Evolutionary conservation across 2,888 invertebrate species (phyloP).

Genomic region (Platerodrilus igneus): DNA sequence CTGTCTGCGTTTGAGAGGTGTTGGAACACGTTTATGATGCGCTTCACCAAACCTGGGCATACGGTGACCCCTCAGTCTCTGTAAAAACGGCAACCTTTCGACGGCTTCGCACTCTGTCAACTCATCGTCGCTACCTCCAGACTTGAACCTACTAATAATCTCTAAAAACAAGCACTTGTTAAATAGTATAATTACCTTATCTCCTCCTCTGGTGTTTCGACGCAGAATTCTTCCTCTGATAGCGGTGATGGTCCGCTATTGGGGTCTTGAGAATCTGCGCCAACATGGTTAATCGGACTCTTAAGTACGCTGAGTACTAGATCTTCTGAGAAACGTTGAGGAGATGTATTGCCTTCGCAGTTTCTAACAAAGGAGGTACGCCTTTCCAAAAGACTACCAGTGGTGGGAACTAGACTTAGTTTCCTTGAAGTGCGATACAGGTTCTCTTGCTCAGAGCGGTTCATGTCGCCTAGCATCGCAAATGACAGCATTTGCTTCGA

Average conservation of each 20-base stretch:
- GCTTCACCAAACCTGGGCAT: constrained; percentile 52
- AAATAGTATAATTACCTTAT: too few species aligned
- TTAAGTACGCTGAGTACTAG: constrained; percentile 58
- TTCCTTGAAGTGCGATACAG: constrained; percentile 59
- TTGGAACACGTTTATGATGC: constrained; percentile 57
- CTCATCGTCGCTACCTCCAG: constrained; percentile 48
- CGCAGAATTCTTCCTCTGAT: constrained; percentile 45
- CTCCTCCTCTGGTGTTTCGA: constrained; percentile 34
- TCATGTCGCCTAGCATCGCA: constrained; percentile 53
- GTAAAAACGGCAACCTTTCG: constrained; percentile 51
- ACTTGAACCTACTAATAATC: constrained; percentile 35
- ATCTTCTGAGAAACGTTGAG: constrained; percentile 44
- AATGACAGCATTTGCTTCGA: constrained; percentile 47
- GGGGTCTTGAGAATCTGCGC: constrained; percentile 40
- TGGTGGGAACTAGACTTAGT: constrained; percentile 48
- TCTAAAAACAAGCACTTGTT: neutral
- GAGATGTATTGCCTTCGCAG: constrained; percentile 12
- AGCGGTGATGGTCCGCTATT: constrained; percentile 44
- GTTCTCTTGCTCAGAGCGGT: constrained; percentile 60
- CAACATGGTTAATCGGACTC: constrained; percentile 52
- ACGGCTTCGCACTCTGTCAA: constrained; percentile 47
- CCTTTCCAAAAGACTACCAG: constrained; percentile 29
- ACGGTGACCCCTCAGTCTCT: constrained; percentile 48
- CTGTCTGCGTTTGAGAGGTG: constrained; percentile 54
- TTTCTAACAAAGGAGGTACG: constrained; percentile 16